Conservation (phyloP, 1,140 invertebrate genomes). For the Penaeus chinensis region DNA sequence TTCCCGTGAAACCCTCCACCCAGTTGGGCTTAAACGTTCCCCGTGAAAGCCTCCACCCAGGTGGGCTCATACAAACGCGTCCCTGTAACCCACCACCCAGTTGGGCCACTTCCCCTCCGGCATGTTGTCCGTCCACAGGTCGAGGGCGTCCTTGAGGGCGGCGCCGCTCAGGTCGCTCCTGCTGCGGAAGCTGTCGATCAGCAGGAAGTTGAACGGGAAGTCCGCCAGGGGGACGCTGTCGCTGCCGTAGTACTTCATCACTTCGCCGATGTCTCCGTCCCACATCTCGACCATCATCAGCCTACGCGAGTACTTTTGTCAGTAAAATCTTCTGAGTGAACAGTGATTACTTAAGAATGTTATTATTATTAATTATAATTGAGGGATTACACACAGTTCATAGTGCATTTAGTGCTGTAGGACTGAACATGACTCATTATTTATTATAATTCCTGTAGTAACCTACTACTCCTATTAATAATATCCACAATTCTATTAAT, state of each 20-base stretch:
- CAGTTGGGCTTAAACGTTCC: too few relatives aligned
- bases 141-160: slow-evolving; percentile 32
- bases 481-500: too few relatives aligned
- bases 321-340: neutral
- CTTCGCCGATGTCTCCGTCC: slow-evolving; percentile 59
- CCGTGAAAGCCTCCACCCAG: too few relatives aligned
- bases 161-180: slow-evolving; percentile 32
- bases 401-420: too few relatives aligned
- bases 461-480: too few relatives aligned
- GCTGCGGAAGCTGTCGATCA: slow-evolving; percentile 40
- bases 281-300: slow-evolving; percentile 66
- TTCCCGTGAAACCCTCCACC: too few relatives aligned
- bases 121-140: slow-evolving; percentile 52
- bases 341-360: neutral
- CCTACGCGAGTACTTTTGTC: slow-evolving; percentile 54
- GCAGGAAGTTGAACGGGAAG: slow-evolving; percentile 66
- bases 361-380: too few relatives aligned
- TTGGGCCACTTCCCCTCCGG: slow-evolving; percentile 57
- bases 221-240: slow-evolving; percentile 64
- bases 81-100: slow-evolving; percentile 71
- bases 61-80: too few relatives aligned
- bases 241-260: slow-evolving; percentile 66
- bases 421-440: too few relatives aligned
- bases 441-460: too few relatives aligned
- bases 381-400: too few relatives aligned